A percentile compares a stretch with the other conserved stretches of the same genome.
phyloP scores from a whole-genome alignment of 2,797 vertebrate genomes.

The Darevskia mixta region DNA sequence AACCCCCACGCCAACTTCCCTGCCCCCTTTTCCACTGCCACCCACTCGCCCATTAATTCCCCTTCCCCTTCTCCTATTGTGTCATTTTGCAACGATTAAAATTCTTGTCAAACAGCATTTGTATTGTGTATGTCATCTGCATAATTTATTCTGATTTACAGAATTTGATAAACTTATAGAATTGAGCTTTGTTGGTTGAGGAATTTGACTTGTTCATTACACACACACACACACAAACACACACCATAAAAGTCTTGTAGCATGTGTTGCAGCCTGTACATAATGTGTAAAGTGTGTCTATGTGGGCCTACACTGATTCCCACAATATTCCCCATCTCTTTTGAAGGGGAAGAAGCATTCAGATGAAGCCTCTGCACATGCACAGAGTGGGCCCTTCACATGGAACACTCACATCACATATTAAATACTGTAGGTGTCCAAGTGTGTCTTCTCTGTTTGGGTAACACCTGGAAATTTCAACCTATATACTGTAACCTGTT shows the following conservation, averaged over 20 bases:
- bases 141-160: conserved; percentile 6
- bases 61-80: neutral
- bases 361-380: neutral
- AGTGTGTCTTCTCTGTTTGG: neutral
- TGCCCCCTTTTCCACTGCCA: neutral
- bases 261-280: neutral
- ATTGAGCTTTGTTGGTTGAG: conserved; percentile 4
- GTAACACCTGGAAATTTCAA: neutral
- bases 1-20: neutral
- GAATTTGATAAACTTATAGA: neutral
- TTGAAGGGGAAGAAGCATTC: neutral
- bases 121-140: neutral
- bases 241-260: neutral
- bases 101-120: neutral
- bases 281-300: neutral
- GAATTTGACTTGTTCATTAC: conserved; percentile 8
- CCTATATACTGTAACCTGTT: neutral
- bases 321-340: neutral
- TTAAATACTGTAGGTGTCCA: neutral
- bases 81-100: neutral
- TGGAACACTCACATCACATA: neutral
- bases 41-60: neutral
- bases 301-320: neutral
- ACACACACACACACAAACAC: neutral
- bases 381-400: neutral